phyloP scores from a whole-genome alignment of 2,113 vertebrate species.

The Callaeas wilsoni region DNA sequence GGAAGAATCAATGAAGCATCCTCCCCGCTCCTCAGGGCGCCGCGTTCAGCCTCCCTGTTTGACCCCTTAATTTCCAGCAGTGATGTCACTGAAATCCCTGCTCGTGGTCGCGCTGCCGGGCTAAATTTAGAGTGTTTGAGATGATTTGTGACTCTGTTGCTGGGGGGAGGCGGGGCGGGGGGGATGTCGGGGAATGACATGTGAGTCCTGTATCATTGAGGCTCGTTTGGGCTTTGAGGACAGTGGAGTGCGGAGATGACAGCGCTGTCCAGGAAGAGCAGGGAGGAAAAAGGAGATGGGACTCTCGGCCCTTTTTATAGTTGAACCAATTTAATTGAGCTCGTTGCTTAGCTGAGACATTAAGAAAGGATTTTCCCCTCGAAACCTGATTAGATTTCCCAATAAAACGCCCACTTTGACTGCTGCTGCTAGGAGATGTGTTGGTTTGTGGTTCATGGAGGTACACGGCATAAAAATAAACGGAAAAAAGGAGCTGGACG shows the following conservation, averaged over 20 bases:
- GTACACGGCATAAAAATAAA: background rate
- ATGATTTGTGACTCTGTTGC: constrained; percentile 42
- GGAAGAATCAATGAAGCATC: background rate
- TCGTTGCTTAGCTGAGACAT: background rate
- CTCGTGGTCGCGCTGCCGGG: background rate
- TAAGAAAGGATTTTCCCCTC: constrained; percentile 39
- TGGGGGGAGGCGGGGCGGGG: background rate
- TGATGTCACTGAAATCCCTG: constrained; percentile 11
- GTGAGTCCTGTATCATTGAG: background rate
- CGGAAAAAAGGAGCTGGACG: background rate
- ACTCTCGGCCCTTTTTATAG: background rate
- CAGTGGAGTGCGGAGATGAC: rapidly evolving
- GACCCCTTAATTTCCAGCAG: background rate
- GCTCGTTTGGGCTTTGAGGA: background rate
- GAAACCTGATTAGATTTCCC: constrained; percentile 38
- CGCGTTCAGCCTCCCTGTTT: background rate
- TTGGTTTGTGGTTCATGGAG: background rate
- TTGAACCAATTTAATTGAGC: background rate
- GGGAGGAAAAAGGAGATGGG: background rate
- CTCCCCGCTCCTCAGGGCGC: rapidly evolving
- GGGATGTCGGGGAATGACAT: background rate
- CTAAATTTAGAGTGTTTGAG: constrained; percentile 59
- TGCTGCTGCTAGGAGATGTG: constrained; percentile 29
- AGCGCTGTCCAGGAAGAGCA: background rate
- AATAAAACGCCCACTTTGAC: background rate